These are phyloP conservation scores for Lates japonicus DNA, from an alignment of 2,797 vertebrate species.

Conservation along the genomic window DNA sequence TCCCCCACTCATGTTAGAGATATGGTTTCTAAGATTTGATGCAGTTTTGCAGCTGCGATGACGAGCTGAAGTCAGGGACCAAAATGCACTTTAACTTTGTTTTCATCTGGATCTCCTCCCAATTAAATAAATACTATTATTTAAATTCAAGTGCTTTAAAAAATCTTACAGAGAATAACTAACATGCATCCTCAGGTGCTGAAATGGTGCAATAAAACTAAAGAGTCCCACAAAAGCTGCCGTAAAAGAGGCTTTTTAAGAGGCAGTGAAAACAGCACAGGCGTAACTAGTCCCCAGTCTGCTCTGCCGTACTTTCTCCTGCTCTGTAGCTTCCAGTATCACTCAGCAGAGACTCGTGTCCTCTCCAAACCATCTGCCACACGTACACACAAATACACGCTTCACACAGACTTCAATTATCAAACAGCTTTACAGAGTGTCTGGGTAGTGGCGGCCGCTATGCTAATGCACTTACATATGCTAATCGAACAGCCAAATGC, in stretches of 20 bases:
- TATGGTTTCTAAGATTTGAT: background rate
- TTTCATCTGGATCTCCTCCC: background rate
- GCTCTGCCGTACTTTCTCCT: slow-evolving; percentile 38
- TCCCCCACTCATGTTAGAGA: background rate
- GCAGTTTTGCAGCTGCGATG: background rate
- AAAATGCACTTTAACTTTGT: background rate
- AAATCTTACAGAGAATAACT: slow-evolving; percentile 23
- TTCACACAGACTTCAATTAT: slow-evolving; percentile 77
- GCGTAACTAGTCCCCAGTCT: slow-evolving; percentile 54
- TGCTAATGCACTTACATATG: slow-evolving; percentile 69
- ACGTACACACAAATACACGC: slow-evolving; percentile 25
- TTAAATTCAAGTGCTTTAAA: slow-evolving; percentile 11
- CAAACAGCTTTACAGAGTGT: slow-evolving; percentile 70
- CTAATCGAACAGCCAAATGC: slow-evolving; percentile 57
- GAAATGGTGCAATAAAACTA: slow-evolving; percentile 51
- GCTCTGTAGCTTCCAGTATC: slow-evolving; percentile 53
- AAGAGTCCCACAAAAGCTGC: slow-evolving; percentile 53
- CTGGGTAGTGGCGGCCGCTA: slow-evolving; percentile 41
- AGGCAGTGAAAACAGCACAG: slow-evolving; percentile 66
- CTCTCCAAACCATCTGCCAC: slow-evolving; percentile 75
- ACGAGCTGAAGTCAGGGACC: background rate
- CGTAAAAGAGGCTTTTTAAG: slow-evolving; percentile 58
- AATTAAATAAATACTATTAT: slow-evolving; percentile 10
- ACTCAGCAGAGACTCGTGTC: slow-evolving; percentile 68
- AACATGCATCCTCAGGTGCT: slow-evolving; percentile 50